Evolutionary conservation across 2,797 vertebrate genomes (phyloP).

Genomic region (Avahi laniger): DNA sequence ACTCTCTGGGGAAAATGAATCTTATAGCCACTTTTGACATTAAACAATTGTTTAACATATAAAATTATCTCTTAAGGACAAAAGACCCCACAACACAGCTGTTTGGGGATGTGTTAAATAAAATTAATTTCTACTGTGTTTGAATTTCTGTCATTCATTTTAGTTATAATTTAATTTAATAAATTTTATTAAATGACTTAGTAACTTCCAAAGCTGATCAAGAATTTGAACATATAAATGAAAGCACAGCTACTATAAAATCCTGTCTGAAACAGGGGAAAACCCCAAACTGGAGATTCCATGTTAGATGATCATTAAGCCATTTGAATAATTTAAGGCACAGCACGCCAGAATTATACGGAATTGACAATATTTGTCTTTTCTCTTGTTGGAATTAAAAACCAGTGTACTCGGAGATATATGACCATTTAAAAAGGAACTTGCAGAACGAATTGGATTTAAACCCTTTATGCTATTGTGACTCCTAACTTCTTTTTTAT

Average conservation of each 20-base stretch:
- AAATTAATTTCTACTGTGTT: conserved; percentile 23
- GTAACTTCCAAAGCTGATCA: background rate
- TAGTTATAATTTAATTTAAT: background rate
- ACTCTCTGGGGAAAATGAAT: conserved; percentile 18
- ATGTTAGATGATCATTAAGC: background rate
- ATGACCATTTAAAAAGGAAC: background rate
- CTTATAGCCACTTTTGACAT: background rate
- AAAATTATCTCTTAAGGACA: background rate
- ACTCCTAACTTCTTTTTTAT: background rate
- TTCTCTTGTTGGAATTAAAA: background rate
- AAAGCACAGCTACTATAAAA: background rate
- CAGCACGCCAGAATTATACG: background rate
- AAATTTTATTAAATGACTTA: background rate
- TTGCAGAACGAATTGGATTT: background rate
- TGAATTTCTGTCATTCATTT: background rate
- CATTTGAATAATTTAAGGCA: background rate
- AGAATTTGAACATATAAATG: background rate
- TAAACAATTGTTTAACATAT: conserved; percentile 32
- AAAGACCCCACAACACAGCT: background rate
- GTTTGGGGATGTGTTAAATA: background rate
- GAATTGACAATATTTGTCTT: background rate
- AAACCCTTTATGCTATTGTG: background rate
- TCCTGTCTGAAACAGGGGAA: background rate
- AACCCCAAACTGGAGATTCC: background rate
- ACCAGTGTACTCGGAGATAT: background rate